Evolutionary conservation across 2,797 vertebrate genomes (phyloP).

Genomic region (Mus minutoides): DNA sequence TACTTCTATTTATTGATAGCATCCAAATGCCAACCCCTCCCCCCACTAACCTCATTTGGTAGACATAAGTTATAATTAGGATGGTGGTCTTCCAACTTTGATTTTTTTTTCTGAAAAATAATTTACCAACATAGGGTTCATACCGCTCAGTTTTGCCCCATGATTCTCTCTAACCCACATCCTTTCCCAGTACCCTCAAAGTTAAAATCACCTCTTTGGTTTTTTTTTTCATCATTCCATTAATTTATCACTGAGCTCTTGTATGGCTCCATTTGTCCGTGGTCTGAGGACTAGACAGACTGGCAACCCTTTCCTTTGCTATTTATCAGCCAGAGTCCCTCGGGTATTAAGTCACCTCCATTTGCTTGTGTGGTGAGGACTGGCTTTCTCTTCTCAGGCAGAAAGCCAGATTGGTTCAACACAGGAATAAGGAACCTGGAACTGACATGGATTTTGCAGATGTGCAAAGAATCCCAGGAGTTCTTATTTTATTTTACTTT

Average conservation of each 20-base stretch:
- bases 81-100: neutral
- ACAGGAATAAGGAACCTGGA: slow-evolving; percentile 86
- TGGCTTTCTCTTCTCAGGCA: slow-evolving; percentile 77
- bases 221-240: slow-evolving; percentile 22
- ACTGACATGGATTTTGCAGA: slow-evolving; percentile 88
- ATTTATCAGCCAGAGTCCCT: slow-evolving; percentile 76
- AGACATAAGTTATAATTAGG: slow-evolving; percentile 23
- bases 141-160: slow-evolving; percentile 10
- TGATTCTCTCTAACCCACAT: neutral
- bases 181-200: slow-evolving; percentile 46
- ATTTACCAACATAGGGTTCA: neutral
- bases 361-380: slow-evolving; percentile 86
- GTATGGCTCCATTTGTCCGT: slow-evolving; percentile 61
- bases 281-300: slow-evolving; percentile 73
- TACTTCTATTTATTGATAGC: slow-evolving; percentile 44
- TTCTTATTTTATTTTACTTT: neutral
- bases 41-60: neutral
- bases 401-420: slow-evolving; percentile 85
- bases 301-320: slow-evolving; percentile 76
- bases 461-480: slow-evolving; percentile 87
- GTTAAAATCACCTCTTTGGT: slow-evolving; percentile 77
- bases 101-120: neutral
- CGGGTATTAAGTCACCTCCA: slow-evolving; percentile 86
- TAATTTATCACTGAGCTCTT: slow-evolving; percentile 70
- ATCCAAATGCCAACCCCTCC: slow-evolving; percentile 1